A percentile compares a stretch with the other conserved stretches of the same genome.
These are phyloP conservation scores for Caradrina kadenii DNA, from an alignment of 2,888 invertebrate genomes.

Conservation along the genomic window DNA sequence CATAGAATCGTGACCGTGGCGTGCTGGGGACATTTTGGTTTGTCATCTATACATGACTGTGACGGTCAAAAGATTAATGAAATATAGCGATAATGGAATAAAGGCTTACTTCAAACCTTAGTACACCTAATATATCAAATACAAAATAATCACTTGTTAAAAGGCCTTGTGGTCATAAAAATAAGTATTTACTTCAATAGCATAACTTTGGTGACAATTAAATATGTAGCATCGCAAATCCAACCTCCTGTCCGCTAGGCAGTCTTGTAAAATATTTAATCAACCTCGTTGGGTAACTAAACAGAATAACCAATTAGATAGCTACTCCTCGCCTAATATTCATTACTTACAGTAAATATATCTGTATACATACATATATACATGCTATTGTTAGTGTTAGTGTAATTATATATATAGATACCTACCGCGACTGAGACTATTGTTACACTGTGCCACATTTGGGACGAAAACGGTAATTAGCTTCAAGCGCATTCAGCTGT, in stretches of 20 bases:
- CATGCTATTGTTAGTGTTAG: slow-evolving; percentile 9
- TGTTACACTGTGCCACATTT: slow-evolving; percentile 21
- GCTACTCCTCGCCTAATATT: slow-evolving; percentile 66
- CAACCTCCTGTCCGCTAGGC: slow-evolving; percentile 71
- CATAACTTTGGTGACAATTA: slow-evolving; percentile 75
- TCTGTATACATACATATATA: slow-evolving; percentile 14
- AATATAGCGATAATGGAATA: too few species aligned
- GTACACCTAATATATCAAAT: too few species aligned
- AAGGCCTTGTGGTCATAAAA: neutral
- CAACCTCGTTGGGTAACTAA: slow-evolving; percentile 76
- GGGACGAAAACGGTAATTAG: slow-evolving; percentile 48
- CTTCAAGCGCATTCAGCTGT: slow-evolving; percentile 41
- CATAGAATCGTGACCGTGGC: too few species aligned
- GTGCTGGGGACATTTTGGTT: too few species aligned
- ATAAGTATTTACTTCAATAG: slow-evolving; percentile 31
- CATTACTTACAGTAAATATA: slow-evolving; percentile 50
- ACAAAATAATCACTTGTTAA: too few species aligned
- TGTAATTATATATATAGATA: slow-evolving; percentile 1
- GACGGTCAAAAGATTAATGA: too few species aligned
- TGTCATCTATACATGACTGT: too few species aligned
- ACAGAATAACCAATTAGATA: slow-evolving; percentile 81
- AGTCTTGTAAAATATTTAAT: slow-evolving; percentile 83
- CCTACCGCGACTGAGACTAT: slow-evolving; percentile 8
- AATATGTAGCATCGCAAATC: slow-evolving; percentile 78
- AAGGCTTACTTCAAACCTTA: too few species aligned